Conservation (phyloP, 2,113 vertebrate genomes). For the Atlantisia rogersi region DNA sequence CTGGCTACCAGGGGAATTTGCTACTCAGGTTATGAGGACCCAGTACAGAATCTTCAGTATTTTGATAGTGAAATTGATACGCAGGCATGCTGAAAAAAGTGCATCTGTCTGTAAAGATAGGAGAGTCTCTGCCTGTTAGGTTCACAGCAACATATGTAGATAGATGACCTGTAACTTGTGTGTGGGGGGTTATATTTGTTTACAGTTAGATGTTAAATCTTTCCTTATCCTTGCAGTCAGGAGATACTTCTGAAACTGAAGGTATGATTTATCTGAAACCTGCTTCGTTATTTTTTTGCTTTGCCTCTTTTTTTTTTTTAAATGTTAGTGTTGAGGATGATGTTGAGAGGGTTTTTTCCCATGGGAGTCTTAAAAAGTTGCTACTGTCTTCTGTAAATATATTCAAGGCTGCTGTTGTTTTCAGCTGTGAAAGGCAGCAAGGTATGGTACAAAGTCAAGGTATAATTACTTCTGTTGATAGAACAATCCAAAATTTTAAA, state of each 20-base stretch:
- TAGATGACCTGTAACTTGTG: not conserved
- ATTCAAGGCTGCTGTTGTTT: not conserved
- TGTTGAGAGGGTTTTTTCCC: not conserved
- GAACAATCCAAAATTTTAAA: not conserved
- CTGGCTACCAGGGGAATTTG: not conserved
- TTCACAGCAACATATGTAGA: not conserved
- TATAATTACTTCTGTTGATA: not conserved
- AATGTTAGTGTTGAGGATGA: not conserved
- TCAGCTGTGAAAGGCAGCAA: not conserved
- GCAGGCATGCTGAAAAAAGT: not conserved
- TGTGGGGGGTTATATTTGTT: not conserved
- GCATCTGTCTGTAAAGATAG: conserved; percentile 45
- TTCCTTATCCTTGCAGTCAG: not conserved
- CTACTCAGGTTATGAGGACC: not conserved
- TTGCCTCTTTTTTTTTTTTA: not conserved
- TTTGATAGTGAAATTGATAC: conserved; percentile 40
- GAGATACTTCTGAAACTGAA: not conserved
- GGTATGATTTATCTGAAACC: not conserved
- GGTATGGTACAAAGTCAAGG: not conserved
- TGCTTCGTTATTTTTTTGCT: not conserved
- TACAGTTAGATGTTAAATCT: not conserved
- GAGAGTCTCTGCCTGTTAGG: conserved; percentile 44
- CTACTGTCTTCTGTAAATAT: not conserved
- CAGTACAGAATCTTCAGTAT: not conserved
- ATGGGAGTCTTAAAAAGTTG: not conserved